Conservation (phyloP, 2,797 vertebrate genomes). For the Labroides dimidiatus region DNA sequence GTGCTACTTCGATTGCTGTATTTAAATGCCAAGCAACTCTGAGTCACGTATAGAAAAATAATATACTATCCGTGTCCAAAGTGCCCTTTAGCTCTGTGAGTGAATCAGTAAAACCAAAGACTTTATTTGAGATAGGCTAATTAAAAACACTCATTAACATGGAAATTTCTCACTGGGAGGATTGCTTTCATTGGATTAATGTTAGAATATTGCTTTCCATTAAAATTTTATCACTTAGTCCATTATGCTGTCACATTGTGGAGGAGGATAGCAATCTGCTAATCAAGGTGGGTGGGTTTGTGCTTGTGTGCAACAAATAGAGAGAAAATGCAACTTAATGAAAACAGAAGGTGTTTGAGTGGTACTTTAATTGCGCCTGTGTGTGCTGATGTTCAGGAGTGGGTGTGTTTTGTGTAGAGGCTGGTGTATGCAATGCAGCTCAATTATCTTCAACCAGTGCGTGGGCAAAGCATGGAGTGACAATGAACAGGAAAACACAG, state of each 20-base stretch:
- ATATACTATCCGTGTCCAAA: conserved; percentile 10
- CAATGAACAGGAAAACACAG: conserved; percentile 26
- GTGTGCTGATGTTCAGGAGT: background rate
- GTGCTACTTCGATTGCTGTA: conserved; percentile 22
- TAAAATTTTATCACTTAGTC: conserved; percentile 8
- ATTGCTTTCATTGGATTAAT: conserved; percentile 34
- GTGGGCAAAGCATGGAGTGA: conserved; percentile 33
- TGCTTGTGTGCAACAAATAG: conserved; percentile 3
- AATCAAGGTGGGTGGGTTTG: conserved; percentile 25
- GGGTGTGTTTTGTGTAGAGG: conserved; percentile 13
- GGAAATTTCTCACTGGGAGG: background rate
- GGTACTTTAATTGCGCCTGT: conserved; percentile 23
- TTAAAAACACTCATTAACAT: conserved; percentile 21
- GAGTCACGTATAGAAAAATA: conserved; percentile 33
- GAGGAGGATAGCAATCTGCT: conserved; percentile 19
- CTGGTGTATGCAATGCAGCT: conserved; percentile 6
- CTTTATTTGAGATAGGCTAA: conserved; percentile 27
- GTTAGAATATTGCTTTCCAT: conserved; percentile 27
- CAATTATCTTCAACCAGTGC: conserved; percentile 28
- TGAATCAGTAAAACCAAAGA: conserved; percentile 21
- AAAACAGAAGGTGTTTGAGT: conserved; percentile 11
- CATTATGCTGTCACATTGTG: conserved; percentile 4
- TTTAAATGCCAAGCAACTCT: conserved; percentile 27
- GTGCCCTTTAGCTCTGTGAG: conserved; percentile 26
- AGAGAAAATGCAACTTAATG: conserved; percentile 13